Conservation (phyloP, 1,140 invertebrate genomes). For the Drosophila pallidifrons region DNA sequence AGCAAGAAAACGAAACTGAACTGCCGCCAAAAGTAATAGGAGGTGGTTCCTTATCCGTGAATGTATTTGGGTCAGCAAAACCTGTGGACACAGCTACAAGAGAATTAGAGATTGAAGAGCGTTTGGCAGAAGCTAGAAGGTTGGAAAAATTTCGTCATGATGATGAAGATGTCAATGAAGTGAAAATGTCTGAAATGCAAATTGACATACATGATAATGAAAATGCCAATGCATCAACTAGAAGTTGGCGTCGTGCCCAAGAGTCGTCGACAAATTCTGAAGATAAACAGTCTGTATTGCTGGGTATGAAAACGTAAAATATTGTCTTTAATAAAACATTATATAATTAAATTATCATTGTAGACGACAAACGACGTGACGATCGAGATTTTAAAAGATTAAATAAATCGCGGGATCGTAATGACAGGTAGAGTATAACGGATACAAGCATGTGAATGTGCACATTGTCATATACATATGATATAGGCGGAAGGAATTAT, state of each 20-base stretch:
- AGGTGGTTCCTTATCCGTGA: constrained; percentile 85
- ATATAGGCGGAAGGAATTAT: neutral
- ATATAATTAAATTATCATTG: constrained; percentile 5
- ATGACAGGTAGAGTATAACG: constrained; percentile 48
- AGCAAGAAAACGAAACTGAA: constrained; percentile 46
- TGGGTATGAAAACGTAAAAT: constrained; percentile 26
- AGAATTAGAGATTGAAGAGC: constrained; percentile 91
- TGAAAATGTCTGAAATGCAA: constrained; percentile 60
- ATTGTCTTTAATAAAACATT: neutral
- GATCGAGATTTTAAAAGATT: constrained; percentile 47
- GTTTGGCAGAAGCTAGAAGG: constrained; percentile 86
- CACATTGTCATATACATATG: neutral
- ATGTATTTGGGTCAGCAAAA: constrained; percentile 96
- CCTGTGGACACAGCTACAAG: constrained; percentile 96
- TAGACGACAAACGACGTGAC: constrained; percentile 50
- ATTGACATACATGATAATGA: constrained; percentile 74
- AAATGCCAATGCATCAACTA: constrained; percentile 54
- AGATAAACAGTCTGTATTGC: constrained; percentile 35
- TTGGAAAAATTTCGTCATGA: constrained; percentile 61
- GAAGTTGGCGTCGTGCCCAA: constrained; percentile 59
- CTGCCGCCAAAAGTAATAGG: constrained; percentile 9
- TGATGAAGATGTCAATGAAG: constrained; percentile 69
- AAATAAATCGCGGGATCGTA: constrained; percentile 52
- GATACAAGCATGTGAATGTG: no score
- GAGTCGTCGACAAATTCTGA: constrained; percentile 39